Evolutionary conservation across 2,888 invertebrate species (phyloP), one percentile per base, ranked within the genome.

Genomic region (Drosophila atroscutellata): DNA sequence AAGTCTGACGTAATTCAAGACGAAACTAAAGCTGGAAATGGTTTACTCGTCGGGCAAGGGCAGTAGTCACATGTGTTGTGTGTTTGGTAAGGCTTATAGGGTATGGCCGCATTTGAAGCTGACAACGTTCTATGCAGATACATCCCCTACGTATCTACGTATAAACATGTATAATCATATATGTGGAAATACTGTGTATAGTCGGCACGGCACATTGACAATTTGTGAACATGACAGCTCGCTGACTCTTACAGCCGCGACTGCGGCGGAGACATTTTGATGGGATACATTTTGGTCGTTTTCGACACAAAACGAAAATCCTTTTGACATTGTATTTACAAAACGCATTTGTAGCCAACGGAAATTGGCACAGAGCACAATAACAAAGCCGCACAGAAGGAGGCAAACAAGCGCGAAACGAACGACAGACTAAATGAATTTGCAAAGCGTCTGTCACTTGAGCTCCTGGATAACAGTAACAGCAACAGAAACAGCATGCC

Each of bases 301-400:
- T 76, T 57, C 71, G 70, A 62, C 68, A 64, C 63, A 64, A 71
- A 78, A 78, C 74, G 66, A 68, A 84, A 83, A 83, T 83, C 83
- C 80, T 85, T 86, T 85, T 83, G 83, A 85, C 83, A 83, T 85
- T 85, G 85, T 83, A 85, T 83, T 83, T 85, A 81, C 81, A 83
- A 85, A 83, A 85, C 86, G 86, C 83, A 83, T 83, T 83, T 83
- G 85, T 72, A 80, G 82, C 81, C 55, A 81, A 66, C 85, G 83
- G 81, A 83, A 83, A 83, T 83, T 83, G 86, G 83, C 86, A 80
- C 75, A 72, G 80, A 85, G 66, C 83, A 80, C 82, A 85, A 82
- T 80, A 85, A 85, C 75, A 83, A 78, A 78, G 74, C 73, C 83
- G 65, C 78, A 75, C 80, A 75, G 77, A 69, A 68, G 71, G 74